Evolutionary conservation across 2,797 vertebrate genomes (phyloP).

Genomic region (Oreochromis mossambicus): DNA sequence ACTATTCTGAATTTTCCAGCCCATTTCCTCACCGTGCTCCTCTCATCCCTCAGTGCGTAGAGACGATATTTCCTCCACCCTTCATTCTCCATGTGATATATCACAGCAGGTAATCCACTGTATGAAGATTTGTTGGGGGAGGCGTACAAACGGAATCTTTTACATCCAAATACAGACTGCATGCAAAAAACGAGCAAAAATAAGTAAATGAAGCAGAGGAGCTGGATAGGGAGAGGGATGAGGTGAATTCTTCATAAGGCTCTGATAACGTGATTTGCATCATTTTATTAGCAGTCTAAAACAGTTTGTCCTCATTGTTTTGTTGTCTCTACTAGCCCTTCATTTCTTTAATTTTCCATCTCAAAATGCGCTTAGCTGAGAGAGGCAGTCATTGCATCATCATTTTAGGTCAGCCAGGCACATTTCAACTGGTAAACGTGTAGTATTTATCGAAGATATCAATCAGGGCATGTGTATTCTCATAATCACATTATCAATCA

Average conservation of each 20-base stretch:
- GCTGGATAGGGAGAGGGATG: background rate
- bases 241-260: background rate
- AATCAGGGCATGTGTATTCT: constrained; percentile 26
- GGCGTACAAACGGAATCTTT: background rate
- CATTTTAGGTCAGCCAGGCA: constrained; percentile 16
- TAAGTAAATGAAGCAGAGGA: background rate
- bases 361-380: background rate
- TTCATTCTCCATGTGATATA: constrained; percentile 2
- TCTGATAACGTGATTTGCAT: background rate
- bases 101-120: constrained; percentile 21
- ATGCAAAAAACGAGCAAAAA: background rate
- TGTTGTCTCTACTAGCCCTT: background rate
- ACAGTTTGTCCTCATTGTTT: background rate
- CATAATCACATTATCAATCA: constrained; percentile 44
- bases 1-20: constrained; percentile 48
- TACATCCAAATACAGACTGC: background rate
- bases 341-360: constrained; percentile 1
- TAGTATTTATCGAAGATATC: constrained; percentile 22
- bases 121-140: background rate
- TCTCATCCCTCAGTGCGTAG: constrained; percentile 26
- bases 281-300: constrained; percentile 4
- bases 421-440: constrained; percentile 42
- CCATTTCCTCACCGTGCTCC: constrained; percentile 47
- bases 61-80: constrained; percentile 11
- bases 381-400: background rate